A percentile compares a stretch with the other conserved stretches of the same genome.
These are phyloP conservation scores for Ceratina australensis DNA, from an alignment of 1,140 invertebrate species.

Conservation along the genomic window DNA sequence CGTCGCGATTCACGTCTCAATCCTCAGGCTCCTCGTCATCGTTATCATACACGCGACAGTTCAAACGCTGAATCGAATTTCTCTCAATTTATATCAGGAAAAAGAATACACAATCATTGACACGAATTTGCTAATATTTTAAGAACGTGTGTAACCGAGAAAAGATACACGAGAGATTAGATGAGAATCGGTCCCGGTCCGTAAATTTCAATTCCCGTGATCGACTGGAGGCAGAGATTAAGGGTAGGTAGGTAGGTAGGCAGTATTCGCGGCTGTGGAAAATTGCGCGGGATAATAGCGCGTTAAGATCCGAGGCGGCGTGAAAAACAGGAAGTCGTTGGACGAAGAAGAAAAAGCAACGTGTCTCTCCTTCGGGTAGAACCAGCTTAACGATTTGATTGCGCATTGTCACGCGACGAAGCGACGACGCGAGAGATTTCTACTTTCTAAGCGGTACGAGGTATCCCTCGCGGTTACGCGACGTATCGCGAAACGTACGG, in stretches of 20 bases:
- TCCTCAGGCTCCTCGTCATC: conserved; percentile 26
- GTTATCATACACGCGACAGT: conserved; percentile 12
- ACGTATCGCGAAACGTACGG: not conserved
- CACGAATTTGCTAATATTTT: too few species aligned
- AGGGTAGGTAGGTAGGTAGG: not conserved
- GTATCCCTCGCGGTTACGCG: not conserved
- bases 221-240: not conserved
- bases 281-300: conserved; percentile 5
- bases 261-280: not conserved
- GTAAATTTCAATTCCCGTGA: too few species aligned
- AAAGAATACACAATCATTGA: too few species aligned
- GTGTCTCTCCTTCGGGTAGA: conserved; percentile 17
- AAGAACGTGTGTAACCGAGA: too few species aligned
- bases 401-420: conserved; percentile 44
- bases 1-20: conserved; percentile 50
- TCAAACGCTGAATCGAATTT: too few species aligned
- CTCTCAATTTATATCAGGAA: not conserved
- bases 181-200: too few species aligned
- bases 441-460: conserved; percentile 38
- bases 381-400: conserved; percentile 37
- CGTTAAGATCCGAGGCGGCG: conserved; percentile 7
- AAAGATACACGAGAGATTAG: too few species aligned
- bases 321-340: conserved; percentile 36
- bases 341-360: conserved; percentile 6
- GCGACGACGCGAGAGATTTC: conserved; percentile 28